Conservation (phyloP, 2,113 vertebrate genomes). For the Phrynosoma platyrhinos region DNA sequence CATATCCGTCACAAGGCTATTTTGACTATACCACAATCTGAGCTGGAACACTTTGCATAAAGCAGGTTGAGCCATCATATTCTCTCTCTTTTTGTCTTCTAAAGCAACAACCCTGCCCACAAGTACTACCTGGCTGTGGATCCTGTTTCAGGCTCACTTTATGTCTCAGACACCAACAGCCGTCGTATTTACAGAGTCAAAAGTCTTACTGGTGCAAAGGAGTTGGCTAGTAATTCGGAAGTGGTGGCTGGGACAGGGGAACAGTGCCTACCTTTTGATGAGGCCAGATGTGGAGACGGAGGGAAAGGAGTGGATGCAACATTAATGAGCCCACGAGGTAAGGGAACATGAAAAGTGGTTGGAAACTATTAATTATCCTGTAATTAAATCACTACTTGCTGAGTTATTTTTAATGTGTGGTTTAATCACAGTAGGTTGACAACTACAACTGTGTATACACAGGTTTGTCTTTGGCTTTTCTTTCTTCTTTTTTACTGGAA, state of each 20-base stretch:
- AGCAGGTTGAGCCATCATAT: background rate
- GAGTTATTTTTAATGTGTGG: conserved; percentile 64
- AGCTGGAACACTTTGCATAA: background rate
- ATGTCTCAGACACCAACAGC: conserved; percentile 96
- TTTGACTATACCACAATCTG: conserved; percentile 41
- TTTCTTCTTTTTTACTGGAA: conserved; percentile 68
- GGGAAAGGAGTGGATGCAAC: conserved; percentile 97
- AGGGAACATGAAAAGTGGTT: conserved; percentile 49
- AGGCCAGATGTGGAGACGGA: conserved; percentile 94
- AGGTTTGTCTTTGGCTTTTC: conserved; percentile 7
- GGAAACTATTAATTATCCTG: conserved; percentile 61
- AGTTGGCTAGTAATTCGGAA: conserved; percentile 91
- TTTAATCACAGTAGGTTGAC: conserved; percentile 65
- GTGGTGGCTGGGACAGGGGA: conserved; percentile 97
- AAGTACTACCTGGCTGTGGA: conserved; percentile 99
- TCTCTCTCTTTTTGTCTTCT: conserved; percentile 67
- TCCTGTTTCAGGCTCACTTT: conserved; percentile 93
- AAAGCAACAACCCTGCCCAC: conserved; percentile 96
- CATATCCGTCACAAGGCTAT: conserved; percentile 52
- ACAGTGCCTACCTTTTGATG: conserved; percentile 97
- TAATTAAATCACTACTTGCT: conserved; percentile 59
- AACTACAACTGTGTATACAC: conserved; percentile 39
- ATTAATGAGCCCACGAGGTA: conserved; percentile 98
- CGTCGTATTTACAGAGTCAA: conserved; percentile 91
- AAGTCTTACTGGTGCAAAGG: conserved; percentile 86